Conservation (phyloP, 2,113 vertebrate species). For the Atractosteus spatula region DNA sequence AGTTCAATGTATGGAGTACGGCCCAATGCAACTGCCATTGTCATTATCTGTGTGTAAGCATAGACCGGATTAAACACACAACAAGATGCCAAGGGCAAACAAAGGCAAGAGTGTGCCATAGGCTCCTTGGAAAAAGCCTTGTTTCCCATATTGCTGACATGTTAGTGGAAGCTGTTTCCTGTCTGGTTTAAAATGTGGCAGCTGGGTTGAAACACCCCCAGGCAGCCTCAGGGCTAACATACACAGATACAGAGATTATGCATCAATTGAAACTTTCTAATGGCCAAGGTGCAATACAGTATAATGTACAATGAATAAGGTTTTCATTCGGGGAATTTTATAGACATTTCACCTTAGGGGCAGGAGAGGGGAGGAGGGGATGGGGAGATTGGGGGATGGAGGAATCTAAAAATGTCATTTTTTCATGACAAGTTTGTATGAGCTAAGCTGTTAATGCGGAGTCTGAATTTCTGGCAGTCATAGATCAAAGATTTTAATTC, state of each 20-base stretch:
- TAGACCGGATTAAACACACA: constrained; percentile 32
- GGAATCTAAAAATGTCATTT: neutral
- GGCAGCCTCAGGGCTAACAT: constrained; percentile 51
- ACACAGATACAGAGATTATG: constrained; percentile 32
- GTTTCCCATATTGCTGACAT: constrained; percentile 72
- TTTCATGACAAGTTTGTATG: neutral
- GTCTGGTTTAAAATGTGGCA: constrained; percentile 63
- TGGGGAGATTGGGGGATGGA: neutral
- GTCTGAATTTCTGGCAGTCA: no score
- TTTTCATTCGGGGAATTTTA: constrained; percentile 5
- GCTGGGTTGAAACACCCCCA: constrained; percentile 64
- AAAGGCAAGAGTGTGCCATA: constrained; percentile 61
- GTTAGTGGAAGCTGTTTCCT: constrained; percentile 72
- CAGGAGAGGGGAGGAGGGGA: neutral
- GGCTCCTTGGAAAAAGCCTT: constrained; percentile 62
- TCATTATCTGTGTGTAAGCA: constrained; percentile 39
- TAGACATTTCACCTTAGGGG: neutral
- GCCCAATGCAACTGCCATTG: constrained; percentile 16
- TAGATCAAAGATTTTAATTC: no score
- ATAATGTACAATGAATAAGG: constrained; percentile 17
- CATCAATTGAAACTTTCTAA: constrained; percentile 6
- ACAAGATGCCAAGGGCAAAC: constrained; percentile 40
- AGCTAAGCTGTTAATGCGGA: no score
- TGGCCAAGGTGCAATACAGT: constrained; percentile 14
- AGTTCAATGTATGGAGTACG: no score